Percentiles rank a stretch among this genome's conserved stretches.
Evolutionary conservation across 2,113 vertebrate genomes (phyloP).

Genomic region (Serilophus lunatus): DNA sequence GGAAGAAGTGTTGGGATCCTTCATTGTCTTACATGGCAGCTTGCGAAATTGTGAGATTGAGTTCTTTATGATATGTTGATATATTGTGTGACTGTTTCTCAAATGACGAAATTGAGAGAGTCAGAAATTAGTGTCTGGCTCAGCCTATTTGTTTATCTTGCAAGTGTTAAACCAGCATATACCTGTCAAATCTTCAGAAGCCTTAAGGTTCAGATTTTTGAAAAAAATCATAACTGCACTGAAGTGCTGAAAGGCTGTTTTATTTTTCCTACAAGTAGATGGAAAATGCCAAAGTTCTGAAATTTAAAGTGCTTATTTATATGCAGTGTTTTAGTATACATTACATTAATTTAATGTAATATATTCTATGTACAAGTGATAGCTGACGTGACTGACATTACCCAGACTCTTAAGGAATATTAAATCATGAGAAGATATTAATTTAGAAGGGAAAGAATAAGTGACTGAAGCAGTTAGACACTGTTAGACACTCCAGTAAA

Average conservation of each 20-base stretch:
- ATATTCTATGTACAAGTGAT: not conserved
- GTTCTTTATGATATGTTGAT: not conserved
- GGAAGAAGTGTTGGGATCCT: not conserved
- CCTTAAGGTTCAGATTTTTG: not conserved
- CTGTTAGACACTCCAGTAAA: not conserved
- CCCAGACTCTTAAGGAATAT: not conserved
- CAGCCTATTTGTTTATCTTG: not conserved
- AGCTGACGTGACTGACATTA: constrained; percentile 2
- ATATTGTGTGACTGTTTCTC: not conserved
- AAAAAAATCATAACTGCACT: not conserved
- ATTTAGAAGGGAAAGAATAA: not conserved
- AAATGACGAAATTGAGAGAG: not conserved
- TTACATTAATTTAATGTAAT: not conserved
- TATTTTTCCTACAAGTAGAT: not conserved
- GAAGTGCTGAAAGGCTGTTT: not conserved
- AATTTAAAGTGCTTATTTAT: constrained; percentile 26
- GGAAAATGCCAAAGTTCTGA: not conserved
- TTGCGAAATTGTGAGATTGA: not conserved
- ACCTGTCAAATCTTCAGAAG: not conserved
- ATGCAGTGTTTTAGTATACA: not conserved
- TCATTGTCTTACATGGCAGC: not conserved
- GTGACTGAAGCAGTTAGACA: not conserved
- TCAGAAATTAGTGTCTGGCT: not conserved
- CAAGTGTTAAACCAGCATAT: not conserved
- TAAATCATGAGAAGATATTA: constrained; percentile 2